Base-by-base conservation (phyloP, 2,888 invertebrate genomes). In the Hirtodrosophila trivittata region DNA sequence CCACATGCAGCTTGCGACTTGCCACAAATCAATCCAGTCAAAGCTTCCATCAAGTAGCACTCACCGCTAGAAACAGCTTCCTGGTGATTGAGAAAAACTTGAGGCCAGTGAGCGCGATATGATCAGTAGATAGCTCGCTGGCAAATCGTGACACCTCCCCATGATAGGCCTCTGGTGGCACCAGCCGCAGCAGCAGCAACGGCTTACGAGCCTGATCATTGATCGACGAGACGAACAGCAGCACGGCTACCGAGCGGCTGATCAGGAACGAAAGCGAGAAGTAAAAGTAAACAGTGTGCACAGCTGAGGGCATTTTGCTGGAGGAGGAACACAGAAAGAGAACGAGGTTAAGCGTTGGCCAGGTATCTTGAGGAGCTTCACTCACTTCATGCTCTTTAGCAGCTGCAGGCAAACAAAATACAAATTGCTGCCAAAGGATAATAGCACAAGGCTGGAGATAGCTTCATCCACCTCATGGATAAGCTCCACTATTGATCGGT, bases 401-500 rank as follows among this genome's bases (percentile, higher is more conserved):
- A 93, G 89, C 68, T 93, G 93, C 35, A 92, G 91, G 65, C 93
- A 92, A 66, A 93, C 92, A 69, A 92, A 93, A 80, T 92, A 93
- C 25, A 93, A 89, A 88, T 93, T 92, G 60, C 91, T 92, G 16
- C 92, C 92, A 77, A 93, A 93, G 2, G 93, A 92, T 0, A 93
- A 75, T 35, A 92, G 88, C 37, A 92, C 91, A 47, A 93, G 91
- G 52, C 89, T 88, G 2, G 92, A 92, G 35, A 93, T 90, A 9
- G 91, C 90, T 4, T 89, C 87, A 68, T 93, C 92, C 46, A 93
- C 88, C 12, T 89, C 89, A 45, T 90, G 87, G 1, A 92, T 91
- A 10, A 93, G 83, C 18, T 89, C 89, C 32, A 92, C 92, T 42
- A 93, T 86, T 8, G 89, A 88, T 41, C 91, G 91, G 78, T 92